A percentile compares a stretch with the other conserved stretches of the same genome.
These are phyloP conservation scores for Ceratothoa steindachneri DNA, from an alignment of 2,888 invertebrate species.

Conservation along the genomic window DNA sequence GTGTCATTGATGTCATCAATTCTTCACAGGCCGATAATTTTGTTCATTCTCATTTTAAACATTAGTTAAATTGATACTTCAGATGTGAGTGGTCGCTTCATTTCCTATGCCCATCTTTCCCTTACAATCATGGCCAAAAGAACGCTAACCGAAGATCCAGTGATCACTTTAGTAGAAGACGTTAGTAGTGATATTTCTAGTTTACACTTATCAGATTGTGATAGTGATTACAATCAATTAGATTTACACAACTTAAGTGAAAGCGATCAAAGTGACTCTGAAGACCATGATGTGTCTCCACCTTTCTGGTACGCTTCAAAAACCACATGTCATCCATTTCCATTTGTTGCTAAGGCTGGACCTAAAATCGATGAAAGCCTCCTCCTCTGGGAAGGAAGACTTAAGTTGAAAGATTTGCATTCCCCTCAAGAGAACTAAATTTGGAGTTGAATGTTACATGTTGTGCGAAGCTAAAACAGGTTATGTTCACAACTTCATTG, in stretches of 20 bases:
- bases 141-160: neutral
- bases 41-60: neutral
- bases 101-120: neutral
- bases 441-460: constrained; percentile 14
- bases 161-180: neutral
- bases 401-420: constrained; percentile 5
- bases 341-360: neutral
- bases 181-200: neutral
- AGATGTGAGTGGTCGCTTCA: neutral
- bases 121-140: neutral
- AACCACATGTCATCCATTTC: neutral
- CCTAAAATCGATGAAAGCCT: constrained; percentile 3
- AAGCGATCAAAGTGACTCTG: neutral
- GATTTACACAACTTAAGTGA: no score
- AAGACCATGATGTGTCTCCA: neutral
- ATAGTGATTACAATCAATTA: neutral
- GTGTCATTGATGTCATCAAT: neutral
- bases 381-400: constrained; percentile 5
- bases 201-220: neutral
- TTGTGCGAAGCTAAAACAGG: constrained; percentile 13
- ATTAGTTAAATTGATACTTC: neutral
- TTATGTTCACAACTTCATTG: neutral
- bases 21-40: neutral
- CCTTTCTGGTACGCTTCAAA: no score
- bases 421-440: constrained; percentile 1